Evolutionary conservation across 2,113 vertebrate genomes (phyloP).

Genomic region (Gobius niger): DNA sequence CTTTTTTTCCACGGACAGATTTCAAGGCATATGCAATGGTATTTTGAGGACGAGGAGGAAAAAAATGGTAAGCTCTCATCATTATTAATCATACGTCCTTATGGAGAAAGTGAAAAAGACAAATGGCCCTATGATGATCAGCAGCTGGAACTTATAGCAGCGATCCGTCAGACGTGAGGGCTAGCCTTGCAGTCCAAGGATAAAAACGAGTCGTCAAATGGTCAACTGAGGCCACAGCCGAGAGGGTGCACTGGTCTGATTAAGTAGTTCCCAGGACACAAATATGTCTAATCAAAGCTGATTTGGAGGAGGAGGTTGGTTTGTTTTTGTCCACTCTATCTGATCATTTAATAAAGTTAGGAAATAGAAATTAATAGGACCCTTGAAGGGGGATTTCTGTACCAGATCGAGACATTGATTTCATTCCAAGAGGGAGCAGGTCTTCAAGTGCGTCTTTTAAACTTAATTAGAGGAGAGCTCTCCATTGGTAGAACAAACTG

Average conservation of each 20-base stretch:
- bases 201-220: conserved; percentile 32
- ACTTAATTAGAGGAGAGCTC: neutral
- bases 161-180: conserved; percentile 53
- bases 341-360: neutral
- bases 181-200: conserved; percentile 46
- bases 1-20: conserved; percentile 51
- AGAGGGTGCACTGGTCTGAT: conserved; percentile 11
- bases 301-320: neutral
- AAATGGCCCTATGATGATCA: conserved; percentile 57
- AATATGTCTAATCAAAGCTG: neutral
- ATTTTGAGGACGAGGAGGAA: conserved; percentile 39
- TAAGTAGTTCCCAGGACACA: neutral
- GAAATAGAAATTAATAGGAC: neutral
- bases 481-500: neutral
- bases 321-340: neutral
- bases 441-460: neutral
- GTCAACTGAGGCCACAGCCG: conserved; percentile 28
- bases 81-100: conserved; percentile 60
- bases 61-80: conserved; percentile 52
- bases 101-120: conserved; percentile 50
- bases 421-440: neutral
- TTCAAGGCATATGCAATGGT: conserved; percentile 49
- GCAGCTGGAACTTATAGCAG: conserved; percentile 68
- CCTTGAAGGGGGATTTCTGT: too few relatives aligned
- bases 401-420: neutral